Evolutionary conservation across 1,140 invertebrate genomes (phyloP), one percentile per base, ranked within the genome.

Genomic region (Drosophila santomea): DNA sequence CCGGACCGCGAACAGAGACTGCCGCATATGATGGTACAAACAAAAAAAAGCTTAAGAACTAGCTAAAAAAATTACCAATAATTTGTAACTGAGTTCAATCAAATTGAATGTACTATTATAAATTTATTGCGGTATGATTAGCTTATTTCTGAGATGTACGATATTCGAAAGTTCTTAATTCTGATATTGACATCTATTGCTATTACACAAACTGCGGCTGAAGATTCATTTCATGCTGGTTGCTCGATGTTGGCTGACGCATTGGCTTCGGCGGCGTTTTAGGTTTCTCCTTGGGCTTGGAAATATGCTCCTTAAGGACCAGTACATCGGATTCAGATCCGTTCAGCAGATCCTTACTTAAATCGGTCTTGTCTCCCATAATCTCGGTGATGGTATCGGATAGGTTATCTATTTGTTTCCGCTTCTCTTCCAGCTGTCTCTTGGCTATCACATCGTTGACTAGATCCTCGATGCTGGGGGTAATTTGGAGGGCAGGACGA

Each of bases 371-470:
- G 1, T 60, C 56, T 3, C 28, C 39, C 28, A 60, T 7, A 3
- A 15, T 39, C 7, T 32, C 41, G 11, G 44, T 36, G 2, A 60
- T 60, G 17, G 28, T 14, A 17, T 20, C 39, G 1, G 10, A 28
- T 28, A 64, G 32, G 10, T 17, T 25, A 1, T 17, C 28, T 6
- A 5, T 14, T 17, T 28, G 12, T 15, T 56, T 39, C 12, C 17
- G 35, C 5, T 52, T 28, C 6, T n/a, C 7, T 1, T 45, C 12
- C 4, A 68, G 2, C 17, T 28, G 41, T 1, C 28, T 45, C 6
- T 35, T 62, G 12, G 61, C 74, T 4, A 85, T 51, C 3, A 71
- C 62, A 4, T 81, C 52, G n/a, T 61, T 71, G 5, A 82, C 60
- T 8, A 71, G 60, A 11, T 54, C 36, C 48, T 82, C 51, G 4